phyloP scores from a whole-genome alignment of 2,113 vertebrate species.

The Lipophrys pholis region DNA sequence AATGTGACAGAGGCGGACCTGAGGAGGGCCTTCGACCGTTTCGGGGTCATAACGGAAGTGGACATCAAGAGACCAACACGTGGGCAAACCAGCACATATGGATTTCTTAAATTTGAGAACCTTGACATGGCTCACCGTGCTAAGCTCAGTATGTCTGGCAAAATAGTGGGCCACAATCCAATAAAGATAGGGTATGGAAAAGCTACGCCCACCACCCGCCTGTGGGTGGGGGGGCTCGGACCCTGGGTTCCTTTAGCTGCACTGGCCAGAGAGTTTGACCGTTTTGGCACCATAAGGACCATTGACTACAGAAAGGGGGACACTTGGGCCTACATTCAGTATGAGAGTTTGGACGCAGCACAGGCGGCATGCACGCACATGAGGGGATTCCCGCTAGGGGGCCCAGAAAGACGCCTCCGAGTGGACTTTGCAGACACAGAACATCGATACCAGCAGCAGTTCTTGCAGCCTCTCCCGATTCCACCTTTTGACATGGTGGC shows the following conservation, averaged over 20 bases:
- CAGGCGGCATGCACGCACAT: slow-evolving; percentile 97
- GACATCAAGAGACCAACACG: slow-evolving; percentile 94
- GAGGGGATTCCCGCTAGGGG: slow-evolving; percentile 95
- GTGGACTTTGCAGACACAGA: slow-evolving; percentile 98
- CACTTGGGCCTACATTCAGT: slow-evolving; percentile 98
- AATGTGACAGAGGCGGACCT: slow-evolving; percentile 93
- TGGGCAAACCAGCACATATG: slow-evolving; percentile 94
- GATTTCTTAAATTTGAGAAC: slow-evolving; percentile 97
- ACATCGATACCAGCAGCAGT: slow-evolving; percentile 95
- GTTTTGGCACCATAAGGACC: slow-evolving; percentile 97
- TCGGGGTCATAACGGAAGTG: slow-evolving; percentile 97
- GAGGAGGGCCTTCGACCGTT: slow-evolving; percentile 92
- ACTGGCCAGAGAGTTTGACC: slow-evolving; percentile 95
- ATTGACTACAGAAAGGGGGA: slow-evolving; percentile 98
- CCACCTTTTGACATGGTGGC: slow-evolving; percentile 95
- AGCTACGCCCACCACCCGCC: slow-evolving; percentile 93
- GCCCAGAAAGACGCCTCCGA: slow-evolving; percentile 91
- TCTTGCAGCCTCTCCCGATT: slow-evolving; percentile 92
- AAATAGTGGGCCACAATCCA: slow-evolving; percentile 93
- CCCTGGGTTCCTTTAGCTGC: slow-evolving; percentile 95
- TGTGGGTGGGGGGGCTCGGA: slow-evolving; percentile 97
- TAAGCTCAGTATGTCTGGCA: slow-evolving; percentile 97
- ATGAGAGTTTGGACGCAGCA: slow-evolving; percentile 96
- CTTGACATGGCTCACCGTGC: slow-evolving; percentile 98
- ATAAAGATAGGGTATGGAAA: slow-evolving; percentile 99